Percentiles rank a stretch among this genome's conserved stretches.
Conservation (phyloP, 2,113 vertebrate species). For the Corythaeola cristata region DNA sequence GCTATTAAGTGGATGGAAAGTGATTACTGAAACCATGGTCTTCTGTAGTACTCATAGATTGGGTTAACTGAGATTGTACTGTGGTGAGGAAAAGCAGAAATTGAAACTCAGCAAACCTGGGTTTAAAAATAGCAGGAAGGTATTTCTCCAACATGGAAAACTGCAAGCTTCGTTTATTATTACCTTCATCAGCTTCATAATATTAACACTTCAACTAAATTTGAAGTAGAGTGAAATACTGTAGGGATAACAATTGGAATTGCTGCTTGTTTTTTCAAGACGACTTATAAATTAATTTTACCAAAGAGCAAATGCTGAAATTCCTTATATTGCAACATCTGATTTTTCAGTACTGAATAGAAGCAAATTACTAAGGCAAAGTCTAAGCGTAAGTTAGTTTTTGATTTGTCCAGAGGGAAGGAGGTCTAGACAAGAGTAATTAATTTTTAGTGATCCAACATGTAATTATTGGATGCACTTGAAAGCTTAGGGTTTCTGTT, state of each 20-base stretch:
- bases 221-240: not conserved
- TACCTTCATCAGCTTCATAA: not conserved
- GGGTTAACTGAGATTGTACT: not conserved
- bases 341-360: not conserved
- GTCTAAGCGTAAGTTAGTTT: not conserved
- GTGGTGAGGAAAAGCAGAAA: not conserved
- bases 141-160: not conserved
- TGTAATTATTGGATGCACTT: not conserved
- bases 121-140: not conserved
- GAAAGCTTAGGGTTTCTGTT: slow-evolving; percentile 13
- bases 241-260: not conserved
- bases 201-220: not conserved
- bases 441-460: not conserved
- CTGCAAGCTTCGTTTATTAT: not conserved
- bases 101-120: not conserved
- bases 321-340: not conserved
- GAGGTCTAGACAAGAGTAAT: not conserved
- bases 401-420: not conserved
- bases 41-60: not conserved
- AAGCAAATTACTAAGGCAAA: not conserved
- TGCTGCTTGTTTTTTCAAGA: not conserved
- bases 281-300: not conserved
- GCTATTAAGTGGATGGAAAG: not conserved
- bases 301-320: not conserved
- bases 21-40: not conserved